Evolutionary conservation across 1,140 invertebrate genomes (phyloP).

Genomic region (Heliconius nattereri): DNA sequence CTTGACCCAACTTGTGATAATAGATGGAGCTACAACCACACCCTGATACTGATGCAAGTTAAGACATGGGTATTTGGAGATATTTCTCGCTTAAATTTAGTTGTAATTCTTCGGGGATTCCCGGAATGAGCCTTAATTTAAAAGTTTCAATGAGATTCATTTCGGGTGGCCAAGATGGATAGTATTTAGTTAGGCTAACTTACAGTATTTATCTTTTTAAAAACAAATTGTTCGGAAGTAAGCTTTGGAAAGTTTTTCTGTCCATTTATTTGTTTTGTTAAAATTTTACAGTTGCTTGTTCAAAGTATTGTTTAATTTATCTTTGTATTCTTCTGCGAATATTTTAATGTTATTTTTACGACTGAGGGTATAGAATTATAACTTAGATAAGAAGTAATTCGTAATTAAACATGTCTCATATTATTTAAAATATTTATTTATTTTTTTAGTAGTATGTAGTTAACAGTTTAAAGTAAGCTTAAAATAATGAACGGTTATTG

Average conservation of each 20-base stretch:
- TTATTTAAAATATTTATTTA: no score
- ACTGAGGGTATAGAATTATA: no score
- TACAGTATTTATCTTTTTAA: slow-evolving; percentile 12
- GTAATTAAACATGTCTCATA: no score
- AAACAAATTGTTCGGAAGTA: slow-evolving; percentile 5
- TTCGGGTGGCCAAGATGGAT: slow-evolving; percentile 28
- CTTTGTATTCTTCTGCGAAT: neutral
- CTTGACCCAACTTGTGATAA: slow-evolving; percentile 48
- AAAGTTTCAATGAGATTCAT: slow-evolving; percentile 36
- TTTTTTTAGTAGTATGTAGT: no score
- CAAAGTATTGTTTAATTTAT: neutral
- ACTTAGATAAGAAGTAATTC: no score
- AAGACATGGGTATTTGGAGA: slow-evolving; percentile 39
- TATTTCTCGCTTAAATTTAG: slow-evolving; percentile 36
- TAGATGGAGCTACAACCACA: slow-evolving; percentile 46
- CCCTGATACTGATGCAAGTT: slow-evolving; percentile 40
- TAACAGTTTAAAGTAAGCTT: no score
- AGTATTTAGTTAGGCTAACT: slow-evolving; percentile 14
- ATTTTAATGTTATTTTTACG: neutral
- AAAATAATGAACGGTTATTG: no score
- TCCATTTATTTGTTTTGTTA: neutral
- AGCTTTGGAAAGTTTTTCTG: slow-evolving; percentile 2
- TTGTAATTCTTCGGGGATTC: slow-evolving; percentile 40
- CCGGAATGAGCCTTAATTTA: slow-evolving; percentile 33
- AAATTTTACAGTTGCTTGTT: neutral